Conservation (phyloP, 2,888 invertebrate genomes). For the Pemphredon lugubris region DNA sequence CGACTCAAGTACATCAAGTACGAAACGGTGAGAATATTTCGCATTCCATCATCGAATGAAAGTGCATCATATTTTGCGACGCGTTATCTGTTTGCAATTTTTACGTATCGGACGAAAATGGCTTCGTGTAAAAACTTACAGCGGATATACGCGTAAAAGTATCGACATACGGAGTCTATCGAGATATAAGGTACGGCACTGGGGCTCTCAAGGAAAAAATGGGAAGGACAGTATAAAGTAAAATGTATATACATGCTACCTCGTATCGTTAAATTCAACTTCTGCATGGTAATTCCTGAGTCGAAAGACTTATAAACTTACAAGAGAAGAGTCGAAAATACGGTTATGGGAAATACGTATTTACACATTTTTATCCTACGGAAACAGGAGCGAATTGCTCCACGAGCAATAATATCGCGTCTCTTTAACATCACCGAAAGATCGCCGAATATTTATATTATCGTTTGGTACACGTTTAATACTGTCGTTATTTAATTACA, state of each 20-base stretch:
- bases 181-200: neutral
- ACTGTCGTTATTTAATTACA: no score
- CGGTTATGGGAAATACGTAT: conserved; percentile 8
- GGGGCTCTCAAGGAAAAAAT: neutral
- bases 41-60: conserved; percentile 37
- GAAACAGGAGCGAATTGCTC: neutral
- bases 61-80: conserved; percentile 37
- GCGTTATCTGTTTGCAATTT: conserved; percentile 31
- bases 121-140: neutral
- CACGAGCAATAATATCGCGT: no score
- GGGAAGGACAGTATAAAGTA: neutral
- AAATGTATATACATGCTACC: conserved; percentile 24
- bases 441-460: no score
- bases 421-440: no score
- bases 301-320: conserved; percentile 7
- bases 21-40: conserved; percentile 10
- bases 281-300: conserved; percentile 22
- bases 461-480: no score
- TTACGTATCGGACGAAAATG: conserved; percentile 9
- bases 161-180: conserved; percentile 10
- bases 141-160: conserved; percentile 13
- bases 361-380: conserved; percentile 2
- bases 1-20: conserved; percentile 3
- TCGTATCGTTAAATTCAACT: conserved; percentile 8
- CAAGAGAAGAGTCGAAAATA: conserved; percentile 3